Conservation (phyloP, 2,797 vertebrate genomes). For the Urophycis tenuis region DNA sequence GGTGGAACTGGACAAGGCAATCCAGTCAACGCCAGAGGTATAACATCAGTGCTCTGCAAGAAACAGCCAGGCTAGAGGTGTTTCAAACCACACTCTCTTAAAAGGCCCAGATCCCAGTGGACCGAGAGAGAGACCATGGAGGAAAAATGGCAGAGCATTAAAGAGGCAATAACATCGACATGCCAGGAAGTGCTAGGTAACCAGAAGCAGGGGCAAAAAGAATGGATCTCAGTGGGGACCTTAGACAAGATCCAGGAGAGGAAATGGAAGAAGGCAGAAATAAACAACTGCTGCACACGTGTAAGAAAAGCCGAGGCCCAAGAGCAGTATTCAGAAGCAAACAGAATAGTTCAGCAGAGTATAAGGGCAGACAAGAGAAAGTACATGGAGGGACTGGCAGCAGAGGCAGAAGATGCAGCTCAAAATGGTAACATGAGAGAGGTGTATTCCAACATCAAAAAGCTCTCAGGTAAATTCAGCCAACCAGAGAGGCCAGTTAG, state of each 20-base stretch:
- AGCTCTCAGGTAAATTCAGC: not conserved
- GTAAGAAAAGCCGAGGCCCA: constrained; percentile 13
- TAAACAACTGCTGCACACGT: constrained; percentile 11
- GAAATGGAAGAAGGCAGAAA: constrained; percentile 12
- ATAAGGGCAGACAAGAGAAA: not conserved
- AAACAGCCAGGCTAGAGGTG: not conserved
- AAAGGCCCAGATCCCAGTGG: not conserved
- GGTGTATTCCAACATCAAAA: not conserved
- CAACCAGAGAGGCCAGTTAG: constrained; percentile 19
- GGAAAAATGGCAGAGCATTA: not conserved
- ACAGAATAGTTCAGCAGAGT: not conserved
- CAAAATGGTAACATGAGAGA: not conserved
- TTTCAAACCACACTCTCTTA: not conserved
- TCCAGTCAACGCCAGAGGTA: not conserved
- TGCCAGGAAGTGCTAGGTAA: constrained; percentile 5
- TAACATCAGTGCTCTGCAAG: not conserved
- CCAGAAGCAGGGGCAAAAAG: constrained; percentile 4
- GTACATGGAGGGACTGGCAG: not conserved
- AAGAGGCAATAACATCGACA: constrained; percentile 1
- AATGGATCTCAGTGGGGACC: constrained; percentile 5
- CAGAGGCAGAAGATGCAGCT: not conserved
- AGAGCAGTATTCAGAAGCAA: not conserved
- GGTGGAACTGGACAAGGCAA: not conserved
- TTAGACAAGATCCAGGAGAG: constrained; percentile 1
- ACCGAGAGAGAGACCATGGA: not conserved